Base-by-base conservation (phyloP, 2,113 vertebrate species). In the Cacatua alba region DNA sequence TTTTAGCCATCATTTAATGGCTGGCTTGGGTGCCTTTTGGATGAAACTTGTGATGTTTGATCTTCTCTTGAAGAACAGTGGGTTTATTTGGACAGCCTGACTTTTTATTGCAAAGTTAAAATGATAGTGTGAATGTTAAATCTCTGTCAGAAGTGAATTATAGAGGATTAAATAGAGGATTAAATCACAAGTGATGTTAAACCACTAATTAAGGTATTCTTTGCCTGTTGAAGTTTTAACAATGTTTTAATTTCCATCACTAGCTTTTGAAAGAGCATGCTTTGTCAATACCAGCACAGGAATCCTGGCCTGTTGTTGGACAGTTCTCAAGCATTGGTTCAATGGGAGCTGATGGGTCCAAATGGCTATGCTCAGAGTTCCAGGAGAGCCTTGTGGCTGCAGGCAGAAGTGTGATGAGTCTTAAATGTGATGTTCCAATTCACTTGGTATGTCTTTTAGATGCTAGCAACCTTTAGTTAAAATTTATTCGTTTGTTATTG, bases 281-380 rank as follows among this genome's bases (percentile, higher is more conserved):
- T 24, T 67, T 91, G 0, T 82, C 98, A 4, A 2, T 97, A 16
- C 80, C 98, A 9, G 87, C 92, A 1, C 95, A 97, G 4, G 98
- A 99, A 35, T 82, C 74, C 39, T 99, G 99, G 99, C 98, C 99
- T 2, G 68, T 99, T 28, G 96, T 99, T 82, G 99, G 99, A 11
- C 99, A 99, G 97, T 99, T 99, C 93, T 99, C 99, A 71, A 99
- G 99, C 97, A 99, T 99, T 1, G 99, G 99, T 57, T 99, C 99
- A 4, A 86, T 99, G 98, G 99, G 99, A 78, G 80, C 96, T 62
- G 99, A 99, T 78, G 98, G 98, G 26, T 99, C 98, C 60, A 99
- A 99, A 52, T 99, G 99, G 99, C 91, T 99, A 77, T 98, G 98
- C 44, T 98, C 98, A 0, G 99, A 99, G 94, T 99, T 99, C 97